Conservation (phyloP, 2,888 invertebrate species). For the Shargacucullia verbasci region DNA sequence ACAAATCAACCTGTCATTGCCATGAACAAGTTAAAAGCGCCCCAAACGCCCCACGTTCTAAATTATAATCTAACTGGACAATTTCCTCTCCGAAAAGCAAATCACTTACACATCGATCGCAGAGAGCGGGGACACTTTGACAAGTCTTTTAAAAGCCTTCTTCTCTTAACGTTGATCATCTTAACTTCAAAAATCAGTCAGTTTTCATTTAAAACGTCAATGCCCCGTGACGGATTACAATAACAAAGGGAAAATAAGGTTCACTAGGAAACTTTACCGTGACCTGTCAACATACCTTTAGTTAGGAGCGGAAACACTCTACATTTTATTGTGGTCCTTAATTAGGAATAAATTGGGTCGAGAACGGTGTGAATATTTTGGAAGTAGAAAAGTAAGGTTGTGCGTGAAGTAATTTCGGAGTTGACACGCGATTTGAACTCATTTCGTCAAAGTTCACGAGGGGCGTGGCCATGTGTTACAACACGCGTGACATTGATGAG, state of each 20-base stretch:
- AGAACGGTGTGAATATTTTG: slow-evolving; percentile 18
- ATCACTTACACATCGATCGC: slow-evolving; percentile 10
- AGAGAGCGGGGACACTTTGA: slow-evolving; percentile 28
- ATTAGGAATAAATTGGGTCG: slow-evolving; percentile 27
- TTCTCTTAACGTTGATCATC: slow-evolving; percentile 44
- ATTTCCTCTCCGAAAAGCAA: slow-evolving; percentile 28
- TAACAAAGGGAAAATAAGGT: slow-evolving; percentile 61
- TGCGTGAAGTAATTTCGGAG: slow-evolving; percentile 28
- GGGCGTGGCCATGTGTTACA: slow-evolving; percentile 49
- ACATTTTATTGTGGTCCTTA: slow-evolving; percentile 25
- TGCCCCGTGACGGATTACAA: slow-evolving; percentile 48
- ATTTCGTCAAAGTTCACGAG: slow-evolving; percentile 45
- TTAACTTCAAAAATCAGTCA: slow-evolving; percentile 58
- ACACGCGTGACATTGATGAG: slow-evolving; percentile 54
- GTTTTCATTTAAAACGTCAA: slow-evolving; percentile 60
- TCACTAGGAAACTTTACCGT: slow-evolving; percentile 60
- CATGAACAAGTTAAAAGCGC: slow-evolving; percentile 17
- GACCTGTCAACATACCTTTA: slow-evolving; percentile 64
- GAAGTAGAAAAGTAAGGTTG: slow-evolving; percentile 14
- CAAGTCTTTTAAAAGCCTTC: slow-evolving; percentile 53
- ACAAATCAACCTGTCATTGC: slow-evolving; percentile 42
- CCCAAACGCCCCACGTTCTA: slow-evolving; percentile 10
- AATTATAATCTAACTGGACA: slow-evolving; percentile 36
- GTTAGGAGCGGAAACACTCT: slow-evolving; percentile 34
- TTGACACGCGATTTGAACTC: slow-evolving; percentile 44